Evolutionary conservation across 1,140 invertebrate genomes (phyloP).

Genomic region (Hycleus cichorii): DNA sequence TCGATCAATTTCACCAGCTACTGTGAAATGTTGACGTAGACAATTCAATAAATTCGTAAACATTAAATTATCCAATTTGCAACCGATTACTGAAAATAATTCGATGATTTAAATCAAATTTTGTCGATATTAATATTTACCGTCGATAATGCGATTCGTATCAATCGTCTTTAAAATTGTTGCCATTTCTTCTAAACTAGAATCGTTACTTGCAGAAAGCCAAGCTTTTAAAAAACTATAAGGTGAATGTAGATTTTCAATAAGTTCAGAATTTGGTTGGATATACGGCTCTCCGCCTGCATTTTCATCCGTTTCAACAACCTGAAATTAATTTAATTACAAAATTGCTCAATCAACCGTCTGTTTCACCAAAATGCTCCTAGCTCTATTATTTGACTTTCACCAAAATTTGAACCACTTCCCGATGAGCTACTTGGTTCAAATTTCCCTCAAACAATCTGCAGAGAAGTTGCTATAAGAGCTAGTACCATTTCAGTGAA

Average conservation of each 20-base stretch:
- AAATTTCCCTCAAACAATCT: too few species aligned
- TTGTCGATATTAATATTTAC: conserved; percentile 15
- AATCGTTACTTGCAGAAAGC: conserved; percentile 20
- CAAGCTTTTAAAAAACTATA: conserved; percentile 25
- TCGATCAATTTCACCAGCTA: conserved; percentile 25
- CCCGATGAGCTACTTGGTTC: too few species aligned
- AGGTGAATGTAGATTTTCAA: conserved; percentile 19
- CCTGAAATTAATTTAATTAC: not conserved
- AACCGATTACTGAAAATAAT: conserved; percentile 29
- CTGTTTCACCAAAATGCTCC: too few species aligned
- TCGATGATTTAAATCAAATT: not conserved
- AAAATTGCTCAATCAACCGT: too few species aligned
- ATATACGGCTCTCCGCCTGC: conserved; percentile 24
- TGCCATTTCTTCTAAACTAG: conserved; percentile 19
- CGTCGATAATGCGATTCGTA: conserved; percentile 17
- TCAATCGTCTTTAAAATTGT: conserved; percentile 21
- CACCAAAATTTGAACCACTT: too few species aligned
- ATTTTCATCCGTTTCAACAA: conserved; percentile 3
- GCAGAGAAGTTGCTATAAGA: too few species aligned
- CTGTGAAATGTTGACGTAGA: conserved; percentile 28
- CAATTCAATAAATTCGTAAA: conserved; percentile 24
- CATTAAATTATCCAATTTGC: conserved; percentile 28
- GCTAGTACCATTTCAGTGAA: too few species aligned
- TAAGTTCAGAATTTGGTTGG: conserved; percentile 3
- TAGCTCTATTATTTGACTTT: too few species aligned